A percentile compares a stretch with the other conserved stretches of the same genome.
phyloP scores from a whole-genome alignment of 2,797 vertebrate species.

The Austrolebias charrua region DNA sequence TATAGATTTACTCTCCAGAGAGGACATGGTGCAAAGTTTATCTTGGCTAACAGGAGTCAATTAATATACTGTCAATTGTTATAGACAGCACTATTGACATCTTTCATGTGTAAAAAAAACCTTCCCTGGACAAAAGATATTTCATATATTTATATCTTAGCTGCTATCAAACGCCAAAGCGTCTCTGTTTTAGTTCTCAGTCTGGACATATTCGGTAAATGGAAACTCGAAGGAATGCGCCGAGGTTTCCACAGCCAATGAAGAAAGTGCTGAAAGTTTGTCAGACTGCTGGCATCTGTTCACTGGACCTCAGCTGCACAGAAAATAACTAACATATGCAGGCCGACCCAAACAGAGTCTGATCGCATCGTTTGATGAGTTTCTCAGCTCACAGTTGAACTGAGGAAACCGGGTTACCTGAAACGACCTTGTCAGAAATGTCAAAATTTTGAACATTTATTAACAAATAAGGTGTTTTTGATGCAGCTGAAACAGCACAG shows the following conservation, averaged over 20 bases:
- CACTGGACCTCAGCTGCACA: conserved; percentile 33
- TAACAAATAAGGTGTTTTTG: too few species aligned
- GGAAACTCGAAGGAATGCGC: conserved; percentile 45
- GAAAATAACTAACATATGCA: conserved; percentile 55
- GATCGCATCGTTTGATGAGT: conserved; percentile 34
- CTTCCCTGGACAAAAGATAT: neutral
- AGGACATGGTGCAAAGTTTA: conserved; percentile 5
- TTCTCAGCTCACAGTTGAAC: conserved; percentile 19
- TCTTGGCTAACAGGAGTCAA: conserved; percentile 1
- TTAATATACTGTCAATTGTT: conserved; percentile 5
- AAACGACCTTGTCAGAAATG: conserved; percentile 29
- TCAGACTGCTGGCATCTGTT: conserved; percentile 55
- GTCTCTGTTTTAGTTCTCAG: neutral
- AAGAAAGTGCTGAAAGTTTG: conserved; percentile 59
- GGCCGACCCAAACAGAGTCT: conserved; percentile 28
- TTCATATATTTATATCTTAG: too few species aligned
- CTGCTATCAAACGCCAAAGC: too few species aligned
- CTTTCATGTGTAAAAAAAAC: conserved; percentile 4
- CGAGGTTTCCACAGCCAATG: conserved; percentile 50
- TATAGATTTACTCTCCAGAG: conserved; percentile 13
- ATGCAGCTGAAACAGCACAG: conserved; percentile 29
- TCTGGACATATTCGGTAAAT: neutral
- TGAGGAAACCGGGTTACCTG: conserved; percentile 26
- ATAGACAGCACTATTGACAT: neutral
- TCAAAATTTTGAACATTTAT: neutral